phyloP scores from a whole-genome alignment of 1,140 invertebrate species.

The Bombus pyrosoma region DNA sequence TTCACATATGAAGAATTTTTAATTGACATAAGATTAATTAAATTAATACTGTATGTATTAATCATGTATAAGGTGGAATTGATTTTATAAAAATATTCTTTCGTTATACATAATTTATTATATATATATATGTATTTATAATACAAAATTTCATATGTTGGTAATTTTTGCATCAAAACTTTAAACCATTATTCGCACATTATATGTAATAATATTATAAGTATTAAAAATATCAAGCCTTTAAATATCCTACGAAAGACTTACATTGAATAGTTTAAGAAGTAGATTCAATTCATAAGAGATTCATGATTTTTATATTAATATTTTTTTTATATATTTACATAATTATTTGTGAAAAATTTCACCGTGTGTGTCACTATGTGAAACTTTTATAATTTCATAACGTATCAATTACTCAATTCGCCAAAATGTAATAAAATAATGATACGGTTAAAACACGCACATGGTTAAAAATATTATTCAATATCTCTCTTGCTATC shows the following conservation, averaged over 20 bases:
- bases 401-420: not conserved
- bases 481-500: conserved; percentile 7
- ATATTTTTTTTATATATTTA: conserved; percentile 42
- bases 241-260: conserved; percentile 39
- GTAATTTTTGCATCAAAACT: conserved; percentile 42
- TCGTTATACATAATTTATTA: conserved; percentile 3
- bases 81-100: conserved; percentile 12
- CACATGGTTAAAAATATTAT: conserved; percentile 41
- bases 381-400: not conserved
- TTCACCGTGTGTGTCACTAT: conserved; percentile 1
- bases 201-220: conserved; percentile 31
- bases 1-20: conserved; percentile 2
- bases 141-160: conserved; percentile 23
- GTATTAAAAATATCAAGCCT: conserved; percentile 26
- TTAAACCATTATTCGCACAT: conserved; percentile 7
- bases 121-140: not conserved
- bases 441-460: conserved; percentile 33
- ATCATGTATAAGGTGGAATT: not conserved
- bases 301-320: conserved; percentile 8
- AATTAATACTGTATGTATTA: not conserved
- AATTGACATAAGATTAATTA: not conserved
- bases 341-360: conserved; percentile 5
- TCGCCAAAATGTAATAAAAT: conserved; percentile 18
- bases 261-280: conserved; percentile 36
- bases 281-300: conserved; percentile 13